These are phyloP conservation scores for Lacerta bilineata DNA, from an alignment of 2,797 vertebrate species.

Conservation along the genomic window DNA sequence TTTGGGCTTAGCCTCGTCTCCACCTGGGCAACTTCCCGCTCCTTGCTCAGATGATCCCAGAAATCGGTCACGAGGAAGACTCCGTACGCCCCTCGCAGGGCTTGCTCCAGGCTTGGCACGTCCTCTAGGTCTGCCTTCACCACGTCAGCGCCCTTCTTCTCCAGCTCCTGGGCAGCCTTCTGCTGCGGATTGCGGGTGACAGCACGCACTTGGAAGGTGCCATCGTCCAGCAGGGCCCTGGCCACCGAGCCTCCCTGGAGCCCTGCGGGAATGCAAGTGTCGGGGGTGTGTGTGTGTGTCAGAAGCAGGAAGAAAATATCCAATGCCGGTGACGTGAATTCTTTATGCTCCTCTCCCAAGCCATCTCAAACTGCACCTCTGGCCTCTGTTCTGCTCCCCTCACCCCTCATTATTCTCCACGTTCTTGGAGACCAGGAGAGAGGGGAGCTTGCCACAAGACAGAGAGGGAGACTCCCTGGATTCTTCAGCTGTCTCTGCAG, in stretches of 20 bases:
- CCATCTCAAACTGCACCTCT: too few species aligned
- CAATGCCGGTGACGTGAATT: too few species aligned
- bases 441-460: too few species aligned
- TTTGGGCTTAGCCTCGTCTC: neutral
- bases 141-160: conserved; percentile 73
- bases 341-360: too few species aligned
- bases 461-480: too few species aligned
- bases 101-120: conserved; percentile 67
- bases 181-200: conserved; percentile 70
- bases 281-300: too few species aligned
- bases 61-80: conserved; percentile 79
- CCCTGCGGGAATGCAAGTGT: conserved; percentile 53
- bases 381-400: too few species aligned
- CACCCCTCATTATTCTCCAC: too few species aligned
- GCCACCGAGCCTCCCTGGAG: conserved; percentile 77
- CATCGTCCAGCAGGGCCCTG: conserved; percentile 72
- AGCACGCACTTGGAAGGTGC: conserved; percentile 71
- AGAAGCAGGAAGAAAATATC: too few species aligned
- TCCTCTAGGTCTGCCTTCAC: conserved; percentile 75
- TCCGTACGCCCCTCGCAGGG: conserved; percentile 65
- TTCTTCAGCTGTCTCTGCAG: too few species aligned
- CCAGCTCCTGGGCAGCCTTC: conserved; percentile 66
- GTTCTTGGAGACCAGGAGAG: too few species aligned
- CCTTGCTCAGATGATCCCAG: conserved; percentile 77
- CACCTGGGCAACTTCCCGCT: conserved; percentile 77